These are phyloP conservation scores for Cichlasoma orientale DNA, from an alignment of 2,797 vertebrate genomes.

Conservation along the genomic window DNA sequence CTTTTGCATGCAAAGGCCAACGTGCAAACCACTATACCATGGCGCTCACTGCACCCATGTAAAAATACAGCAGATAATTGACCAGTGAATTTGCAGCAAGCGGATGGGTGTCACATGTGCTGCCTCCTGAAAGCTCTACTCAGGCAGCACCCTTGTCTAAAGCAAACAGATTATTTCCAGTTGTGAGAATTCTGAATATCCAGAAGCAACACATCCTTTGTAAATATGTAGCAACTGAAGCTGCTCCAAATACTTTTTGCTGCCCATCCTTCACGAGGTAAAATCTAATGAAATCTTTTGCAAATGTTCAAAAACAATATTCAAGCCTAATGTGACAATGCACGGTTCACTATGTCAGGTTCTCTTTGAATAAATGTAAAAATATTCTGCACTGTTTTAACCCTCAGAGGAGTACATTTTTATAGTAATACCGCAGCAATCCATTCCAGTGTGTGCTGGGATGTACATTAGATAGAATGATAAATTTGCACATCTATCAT, in stretches of 20 bases:
- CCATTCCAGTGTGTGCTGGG: background rate
- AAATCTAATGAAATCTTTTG: background rate
- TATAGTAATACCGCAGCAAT: background rate
- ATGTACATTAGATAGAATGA: slow-evolving; percentile 33
- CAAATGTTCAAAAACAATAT: background rate
- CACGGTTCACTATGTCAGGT: background rate
- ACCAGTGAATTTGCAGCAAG: background rate
- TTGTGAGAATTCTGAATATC: background rate
- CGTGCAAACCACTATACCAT: background rate
- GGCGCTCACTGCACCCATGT: background rate
- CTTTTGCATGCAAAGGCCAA: background rate
- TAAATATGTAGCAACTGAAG: background rate
- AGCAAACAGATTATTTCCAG: background rate
- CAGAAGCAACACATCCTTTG: background rate
- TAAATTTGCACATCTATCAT: slow-evolving; percentile 63
- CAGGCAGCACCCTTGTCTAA: background rate
- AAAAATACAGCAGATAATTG: background rate
- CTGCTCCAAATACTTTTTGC: background rate
- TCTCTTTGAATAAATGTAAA: background rate
- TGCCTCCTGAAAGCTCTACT: background rate
- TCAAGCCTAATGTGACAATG: background rate
- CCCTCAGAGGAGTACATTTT: slow-evolving; percentile 15
- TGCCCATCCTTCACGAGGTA: background rate
- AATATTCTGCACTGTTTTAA: slow-evolving; percentile 14
- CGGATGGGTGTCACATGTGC: background rate